Conservation (phyloP, 2,113 vertebrate genomes). For the Hylia prasina region DNA sequence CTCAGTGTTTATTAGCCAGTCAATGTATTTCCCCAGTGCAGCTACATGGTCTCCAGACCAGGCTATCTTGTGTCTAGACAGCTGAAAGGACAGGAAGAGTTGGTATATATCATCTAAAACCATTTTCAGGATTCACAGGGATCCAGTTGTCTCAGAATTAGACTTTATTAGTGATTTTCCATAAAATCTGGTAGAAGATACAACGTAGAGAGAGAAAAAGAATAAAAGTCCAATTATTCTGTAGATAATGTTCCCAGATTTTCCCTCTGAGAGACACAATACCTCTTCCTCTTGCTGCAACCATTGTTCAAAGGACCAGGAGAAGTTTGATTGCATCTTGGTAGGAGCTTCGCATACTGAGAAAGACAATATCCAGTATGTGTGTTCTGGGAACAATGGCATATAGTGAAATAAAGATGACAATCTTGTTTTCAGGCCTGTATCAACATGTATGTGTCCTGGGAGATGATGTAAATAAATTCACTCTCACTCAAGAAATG, state of each 20-base stretch:
- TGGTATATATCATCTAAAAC: neutral
- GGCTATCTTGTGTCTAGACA: neutral
- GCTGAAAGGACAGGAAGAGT: neutral
- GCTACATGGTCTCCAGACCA: neutral
- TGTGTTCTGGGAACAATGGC: constrained; percentile 31
- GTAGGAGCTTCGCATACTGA: neutral
- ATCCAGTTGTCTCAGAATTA: neutral
- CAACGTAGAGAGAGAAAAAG: neutral
- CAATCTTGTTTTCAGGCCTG: neutral
- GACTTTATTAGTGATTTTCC: neutral
- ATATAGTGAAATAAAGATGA: constrained; percentile 6
- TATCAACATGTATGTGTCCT: neutral
- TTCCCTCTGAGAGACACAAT: neutral
- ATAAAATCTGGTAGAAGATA: neutral
- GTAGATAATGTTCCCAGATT: neutral
- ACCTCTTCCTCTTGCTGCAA: constrained; percentile 24
- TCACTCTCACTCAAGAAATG: neutral
- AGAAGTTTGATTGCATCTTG: constrained; percentile 6
- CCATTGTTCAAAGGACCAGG: neutral
- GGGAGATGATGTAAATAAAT: neutral
- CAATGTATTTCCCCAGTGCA: neutral
- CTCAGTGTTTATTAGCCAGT: neutral
- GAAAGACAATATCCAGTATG: constrained; percentile 7
- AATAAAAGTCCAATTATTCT: neutral
- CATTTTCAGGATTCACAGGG: neutral